Evolutionary conservation across 2,888 invertebrate genomes (phyloP).

Genomic region (Choristoneura rosaceana): DNA sequence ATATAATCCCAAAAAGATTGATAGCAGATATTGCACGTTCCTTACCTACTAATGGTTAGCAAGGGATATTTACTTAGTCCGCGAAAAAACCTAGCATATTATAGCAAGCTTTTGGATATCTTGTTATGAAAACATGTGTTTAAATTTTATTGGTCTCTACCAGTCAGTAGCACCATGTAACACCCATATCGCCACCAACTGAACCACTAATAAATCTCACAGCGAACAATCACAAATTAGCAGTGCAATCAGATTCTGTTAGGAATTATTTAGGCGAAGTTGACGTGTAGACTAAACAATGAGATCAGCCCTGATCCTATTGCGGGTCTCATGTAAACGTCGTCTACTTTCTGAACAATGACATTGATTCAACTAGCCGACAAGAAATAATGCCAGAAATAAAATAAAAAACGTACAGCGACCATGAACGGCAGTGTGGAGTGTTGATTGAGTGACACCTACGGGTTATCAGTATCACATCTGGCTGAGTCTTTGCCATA

Average conservation of each 20-base stretch:
- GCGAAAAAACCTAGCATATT: neutral
- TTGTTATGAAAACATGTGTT: neutral
- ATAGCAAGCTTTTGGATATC: no score
- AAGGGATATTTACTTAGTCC: neutral
- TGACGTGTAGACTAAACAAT: slow-evolving; percentile 81
- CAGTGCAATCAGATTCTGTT: slow-evolving; percentile 57
- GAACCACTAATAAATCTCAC: slow-evolving; percentile 51
- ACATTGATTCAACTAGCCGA: slow-evolving; percentile 60
- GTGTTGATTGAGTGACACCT: slow-evolving; percentile 22
- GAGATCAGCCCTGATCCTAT: slow-evolving; percentile 69
- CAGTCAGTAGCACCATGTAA: neutral
- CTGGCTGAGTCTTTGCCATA: slow-evolving; percentile 31
- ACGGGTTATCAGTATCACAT: slow-evolving; percentile 9
- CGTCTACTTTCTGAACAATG: slow-evolving; percentile 62
- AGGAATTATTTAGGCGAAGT: slow-evolving; percentile 66
- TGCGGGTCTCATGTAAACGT: slow-evolving; percentile 57
- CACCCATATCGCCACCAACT: neutral
- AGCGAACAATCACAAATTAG: slow-evolving; percentile 53
- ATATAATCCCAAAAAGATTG: no score
- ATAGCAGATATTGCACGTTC: no score
- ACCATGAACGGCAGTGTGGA: slow-evolving; percentile 15
- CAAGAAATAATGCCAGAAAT: slow-evolving; percentile 42
- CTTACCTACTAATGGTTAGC: no score
- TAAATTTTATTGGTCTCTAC: neutral
- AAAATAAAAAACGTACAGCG: slow-evolving; percentile 8